phyloP scores from a whole-genome alignment of 2,888 invertebrate species.

The Rhorus exstirpatorius region DNA sequence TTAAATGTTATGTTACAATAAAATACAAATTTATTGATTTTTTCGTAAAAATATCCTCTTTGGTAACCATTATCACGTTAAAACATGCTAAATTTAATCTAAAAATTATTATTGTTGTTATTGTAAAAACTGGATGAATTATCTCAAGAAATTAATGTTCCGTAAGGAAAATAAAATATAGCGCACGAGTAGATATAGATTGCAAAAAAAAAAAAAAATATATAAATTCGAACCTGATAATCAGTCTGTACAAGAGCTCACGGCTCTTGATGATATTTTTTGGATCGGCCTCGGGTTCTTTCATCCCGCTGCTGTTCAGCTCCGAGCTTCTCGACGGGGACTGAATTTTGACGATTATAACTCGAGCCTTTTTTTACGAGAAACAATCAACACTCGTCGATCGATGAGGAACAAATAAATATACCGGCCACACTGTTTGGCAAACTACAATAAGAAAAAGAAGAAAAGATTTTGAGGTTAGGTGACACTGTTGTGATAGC shows the following conservation, averaged over 20 bases:
- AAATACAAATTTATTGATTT: too few species aligned
- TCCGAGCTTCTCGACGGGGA: slow-evolving; percentile 70
- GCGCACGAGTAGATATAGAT: slow-evolving; percentile 11
- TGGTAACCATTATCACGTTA: too few species aligned
- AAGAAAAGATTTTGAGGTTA: slow-evolving; percentile 74
- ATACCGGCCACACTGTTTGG: slow-evolving; percentile 20
- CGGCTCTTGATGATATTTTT: slow-evolving; percentile 95
- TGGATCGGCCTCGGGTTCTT: slow-evolving; percentile 88
- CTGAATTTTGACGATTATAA: slow-evolving; percentile 72
- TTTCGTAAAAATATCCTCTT: too few species aligned
- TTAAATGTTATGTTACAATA: too few species aligned
- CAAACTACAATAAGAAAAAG: not conserved
- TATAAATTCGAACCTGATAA: slow-evolving; percentile 92
- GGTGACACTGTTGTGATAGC: slow-evolving; percentile 71
- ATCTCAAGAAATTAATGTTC: not conserved
- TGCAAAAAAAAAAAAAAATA: slow-evolving; percentile 25
- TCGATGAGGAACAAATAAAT: slow-evolving; percentile 67
- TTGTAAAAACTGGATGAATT: too few species aligned
- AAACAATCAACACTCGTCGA: slow-evolving; percentile 74
- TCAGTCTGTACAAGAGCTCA: slow-evolving; percentile 95
- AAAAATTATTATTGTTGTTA: too few species aligned
- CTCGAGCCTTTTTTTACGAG: slow-evolving; percentile 45
- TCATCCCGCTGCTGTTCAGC: slow-evolving; percentile 78
- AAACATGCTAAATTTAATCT: too few species aligned
- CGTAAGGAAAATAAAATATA: not conserved